Percentiles rank a stretch among this genome's conserved stretches.
phyloP scores from a whole-genome alignment of 2,113 vertebrate genomes.

The Takifugu flavidus region DNA sequence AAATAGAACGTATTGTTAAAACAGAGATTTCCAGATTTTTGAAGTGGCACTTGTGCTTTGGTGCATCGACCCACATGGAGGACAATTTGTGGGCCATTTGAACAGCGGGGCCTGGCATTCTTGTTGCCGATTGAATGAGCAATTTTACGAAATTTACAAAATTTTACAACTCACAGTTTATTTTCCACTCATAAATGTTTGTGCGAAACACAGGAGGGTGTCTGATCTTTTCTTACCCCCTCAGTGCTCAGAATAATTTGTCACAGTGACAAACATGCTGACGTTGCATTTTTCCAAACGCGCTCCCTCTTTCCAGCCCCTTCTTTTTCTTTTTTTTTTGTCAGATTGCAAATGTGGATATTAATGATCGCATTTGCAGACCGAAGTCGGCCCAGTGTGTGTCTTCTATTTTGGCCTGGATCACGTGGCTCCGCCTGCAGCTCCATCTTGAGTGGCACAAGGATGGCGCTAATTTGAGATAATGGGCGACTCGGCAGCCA shows the following conservation, averaged over 20 bases:
- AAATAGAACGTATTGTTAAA: slow-evolving; percentile 43
- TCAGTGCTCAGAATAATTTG: too few species aligned
- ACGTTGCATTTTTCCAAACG: too few species aligned
- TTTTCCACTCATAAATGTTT: too few species aligned
- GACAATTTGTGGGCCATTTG: slow-evolving; percentile 15
- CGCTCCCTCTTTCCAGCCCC: too few species aligned
- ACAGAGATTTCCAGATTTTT: slow-evolving; percentile 45
- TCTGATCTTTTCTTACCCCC: too few species aligned
- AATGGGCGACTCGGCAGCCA: slow-evolving; percentile 70
- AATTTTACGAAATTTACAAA: not conserved
- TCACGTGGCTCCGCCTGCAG: slow-evolving; percentile 59
- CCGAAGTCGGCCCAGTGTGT: slow-evolving; percentile 39
- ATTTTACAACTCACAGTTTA: too few species aligned
- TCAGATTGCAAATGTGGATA: too few species aligned
- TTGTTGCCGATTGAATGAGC: slow-evolving; percentile 17
- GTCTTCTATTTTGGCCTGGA: slow-evolving; percentile 68
- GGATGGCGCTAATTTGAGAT: slow-evolving; percentile 72
- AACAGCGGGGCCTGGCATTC: slow-evolving; percentile 33
- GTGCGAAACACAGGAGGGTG: too few species aligned
- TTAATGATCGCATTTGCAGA: too few species aligned
- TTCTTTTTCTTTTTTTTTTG: too few species aligned
- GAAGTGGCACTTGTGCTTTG: slow-evolving; percentile 53
- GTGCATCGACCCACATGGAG: slow-evolving; percentile 32
- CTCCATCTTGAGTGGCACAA: slow-evolving; percentile 59
- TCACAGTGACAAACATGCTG: too few species aligned